Conservation (phyloP, 1,140 invertebrate genomes). For the Pseudomyrmex sp. region DNA sequence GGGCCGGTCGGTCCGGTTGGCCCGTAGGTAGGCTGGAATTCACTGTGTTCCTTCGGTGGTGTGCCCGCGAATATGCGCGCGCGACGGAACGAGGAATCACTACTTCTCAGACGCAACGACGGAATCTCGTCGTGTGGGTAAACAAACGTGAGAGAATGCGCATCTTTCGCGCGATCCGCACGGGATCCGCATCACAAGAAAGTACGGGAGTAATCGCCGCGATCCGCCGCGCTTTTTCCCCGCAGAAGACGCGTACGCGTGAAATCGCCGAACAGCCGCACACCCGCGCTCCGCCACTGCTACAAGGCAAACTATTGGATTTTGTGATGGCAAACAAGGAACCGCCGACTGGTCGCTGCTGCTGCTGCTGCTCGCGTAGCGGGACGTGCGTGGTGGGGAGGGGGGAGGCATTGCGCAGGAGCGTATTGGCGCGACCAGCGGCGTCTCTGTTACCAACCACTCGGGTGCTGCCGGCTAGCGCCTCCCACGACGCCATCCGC, state of each 20-base stretch:
- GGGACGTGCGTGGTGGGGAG: conserved; percentile 73
- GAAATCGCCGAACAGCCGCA: conserved; percentile 64
- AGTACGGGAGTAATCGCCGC: neutral
- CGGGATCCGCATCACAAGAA: neutral
- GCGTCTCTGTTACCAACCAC: conserved; percentile 74
- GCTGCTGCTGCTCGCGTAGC: conserved; percentile 71
- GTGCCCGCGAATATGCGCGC: conserved; percentile 27
- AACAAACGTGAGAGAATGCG: conserved; percentile 68
- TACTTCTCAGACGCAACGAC: conserved; percentile 57
- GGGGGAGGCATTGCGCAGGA: conserved; percentile 72
- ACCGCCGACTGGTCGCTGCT: conserved; percentile 82
- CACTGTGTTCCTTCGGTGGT: conserved; percentile 68
- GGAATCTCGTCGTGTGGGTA: conserved; percentile 71
- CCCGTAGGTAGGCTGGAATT: conserved; percentile 67
- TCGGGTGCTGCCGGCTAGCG: conserved; percentile 37
- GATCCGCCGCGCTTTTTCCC: conserved; percentile 69
- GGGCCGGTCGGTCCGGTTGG: conserved; percentile 76
- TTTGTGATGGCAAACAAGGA: conserved; percentile 86
- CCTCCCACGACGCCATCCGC: conserved; percentile 52
- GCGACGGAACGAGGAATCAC: neutral
- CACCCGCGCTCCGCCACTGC: conserved; percentile 79
- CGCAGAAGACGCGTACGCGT: conserved; percentile 67
- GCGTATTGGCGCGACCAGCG: conserved; percentile 70
- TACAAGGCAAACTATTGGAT: conserved; percentile 85
- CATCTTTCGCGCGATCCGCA: conserved; percentile 67